phyloP scores from a whole-genome alignment of 1,140 invertebrate species.

The Drosophila repletoides region DNA sequence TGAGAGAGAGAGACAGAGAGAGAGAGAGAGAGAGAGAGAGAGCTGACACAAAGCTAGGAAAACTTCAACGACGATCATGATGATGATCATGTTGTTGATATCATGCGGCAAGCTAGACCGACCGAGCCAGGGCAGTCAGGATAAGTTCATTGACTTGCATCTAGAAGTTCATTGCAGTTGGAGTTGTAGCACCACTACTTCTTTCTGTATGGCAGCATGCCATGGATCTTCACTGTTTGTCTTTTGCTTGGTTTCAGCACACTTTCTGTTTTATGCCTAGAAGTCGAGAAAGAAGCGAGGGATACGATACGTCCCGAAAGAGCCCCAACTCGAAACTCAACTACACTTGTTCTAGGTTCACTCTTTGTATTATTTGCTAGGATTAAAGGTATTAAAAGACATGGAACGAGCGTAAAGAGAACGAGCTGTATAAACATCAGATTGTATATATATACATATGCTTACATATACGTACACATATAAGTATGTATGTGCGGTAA shows the following conservation, averaged over 20 bases:
- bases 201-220: conserved; percentile 1
- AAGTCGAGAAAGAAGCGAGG: no score
- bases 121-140: conserved; percentile 46
- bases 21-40: neutral
- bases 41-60: conserved; percentile 64
- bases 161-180: conserved; percentile 77
- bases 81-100: conserved; percentile 72
- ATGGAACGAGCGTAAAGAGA: conserved; percentile 33
- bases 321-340: neutral
- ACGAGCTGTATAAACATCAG: conserved; percentile 48
- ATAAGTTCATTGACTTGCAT: conserved; percentile 75
- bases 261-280: conserved; percentile 79
- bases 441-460: neutral
- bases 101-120: conserved; percentile 38
- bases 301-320: no score
- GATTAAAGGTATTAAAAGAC: conserved; percentile 79
- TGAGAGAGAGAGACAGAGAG: neutral
- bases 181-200: conserved; percentile 32
- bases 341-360: conserved; percentile 65
- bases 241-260: conserved; percentile 64
- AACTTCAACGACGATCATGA: conserved; percentile 42
- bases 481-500: conserved; percentile 30
- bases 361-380: conserved; percentile 72
- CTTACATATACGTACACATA: neutral
- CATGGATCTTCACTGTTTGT: conserved; percentile 38